Evolutionary conservation across 2,888 invertebrate species (phyloP).

Genomic region (Tenthredo distinguenda): DNA sequence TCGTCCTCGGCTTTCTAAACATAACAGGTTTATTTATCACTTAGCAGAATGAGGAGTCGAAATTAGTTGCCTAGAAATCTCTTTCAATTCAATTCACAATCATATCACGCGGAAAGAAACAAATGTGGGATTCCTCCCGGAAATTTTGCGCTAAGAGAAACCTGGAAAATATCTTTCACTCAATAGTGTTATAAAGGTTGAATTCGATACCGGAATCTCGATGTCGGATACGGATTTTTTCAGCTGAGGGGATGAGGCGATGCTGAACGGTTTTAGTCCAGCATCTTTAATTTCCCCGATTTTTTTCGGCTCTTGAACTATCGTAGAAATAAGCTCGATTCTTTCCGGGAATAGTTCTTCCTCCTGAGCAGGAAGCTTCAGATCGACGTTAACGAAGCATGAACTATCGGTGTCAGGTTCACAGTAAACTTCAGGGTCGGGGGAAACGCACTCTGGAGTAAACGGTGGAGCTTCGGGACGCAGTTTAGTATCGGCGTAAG

Average conservation of each 20-base stretch:
- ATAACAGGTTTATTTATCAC: constrained; percentile 19
- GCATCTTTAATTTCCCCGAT: constrained; percentile 54
- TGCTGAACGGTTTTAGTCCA: constrained; percentile 61
- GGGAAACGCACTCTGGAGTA: constrained; percentile 62
- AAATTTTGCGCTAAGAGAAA: background rate
- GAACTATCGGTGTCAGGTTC: constrained; percentile 58
- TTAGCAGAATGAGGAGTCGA: background rate
- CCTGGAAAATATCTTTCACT: background rate
- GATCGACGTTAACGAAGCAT: constrained; percentile 62
- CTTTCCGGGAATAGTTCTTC: constrained; percentile 49
- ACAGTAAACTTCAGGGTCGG: constrained; percentile 46
- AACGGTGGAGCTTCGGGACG: constrained; percentile 67
- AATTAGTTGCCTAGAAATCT: background rate
- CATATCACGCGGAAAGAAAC: background rate
- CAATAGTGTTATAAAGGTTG: background rate
- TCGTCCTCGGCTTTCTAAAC: constrained; percentile 46
- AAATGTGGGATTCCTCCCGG: background rate
- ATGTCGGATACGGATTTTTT: constrained; percentile 58
- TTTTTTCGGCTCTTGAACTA: constrained; percentile 48
- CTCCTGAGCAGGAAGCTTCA: constrained; percentile 45
- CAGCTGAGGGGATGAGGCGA: constrained; percentile 58
- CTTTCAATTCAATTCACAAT: background rate
- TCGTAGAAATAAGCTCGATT: constrained; percentile 4
- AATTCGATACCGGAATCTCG: constrained; percentile 52
- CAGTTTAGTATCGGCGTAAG: constrained; percentile 63